Percentiles rank a stretch among this genome's conserved stretches.
Conservation (phyloP, 2,113 vertebrate species). For the Amphiprion ocellaris region DNA sequence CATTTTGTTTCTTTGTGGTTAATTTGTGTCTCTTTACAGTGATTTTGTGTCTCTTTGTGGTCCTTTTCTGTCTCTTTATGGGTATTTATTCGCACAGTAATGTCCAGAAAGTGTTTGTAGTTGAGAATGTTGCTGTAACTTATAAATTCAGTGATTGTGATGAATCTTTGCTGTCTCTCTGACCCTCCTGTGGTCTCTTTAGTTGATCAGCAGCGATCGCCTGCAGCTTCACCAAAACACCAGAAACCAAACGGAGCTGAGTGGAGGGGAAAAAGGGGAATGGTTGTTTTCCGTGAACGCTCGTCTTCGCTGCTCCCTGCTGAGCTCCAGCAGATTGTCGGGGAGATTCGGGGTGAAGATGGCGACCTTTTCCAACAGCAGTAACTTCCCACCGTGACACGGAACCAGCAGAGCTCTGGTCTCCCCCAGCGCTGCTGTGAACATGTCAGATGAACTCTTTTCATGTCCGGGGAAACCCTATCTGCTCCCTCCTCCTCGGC, state of each 20-base stretch:
- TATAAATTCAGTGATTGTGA: constrained; percentile 8
- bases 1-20: too few relatives aligned
- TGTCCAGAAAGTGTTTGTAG: too few relatives aligned
- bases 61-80: too few relatives aligned
- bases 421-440: constrained; percentile 76
- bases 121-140: too few relatives aligned
- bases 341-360: constrained; percentile 72
- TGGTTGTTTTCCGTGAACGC: constrained; percentile 64
- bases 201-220: constrained; percentile 27
- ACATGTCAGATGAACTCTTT: constrained; percentile 81
- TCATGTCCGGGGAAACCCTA: constrained; percentile 78
- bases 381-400: constrained; percentile 82
- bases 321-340: constrained; percentile 73
- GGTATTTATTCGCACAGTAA: too few relatives aligned
- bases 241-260: constrained; percentile 65
- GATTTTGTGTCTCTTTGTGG: too few relatives aligned
- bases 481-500: constrained; percentile 76
- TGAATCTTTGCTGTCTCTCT: constrained; percentile 18
- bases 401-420: constrained; percentile 79
- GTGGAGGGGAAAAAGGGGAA: constrained; percentile 67
- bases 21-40: too few relatives aligned
- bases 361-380: constrained; percentile 78
- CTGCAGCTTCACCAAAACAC: constrained; percentile 58
- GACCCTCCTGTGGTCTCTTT: constrained; percentile 50
- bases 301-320: constrained; percentile 63